Evolutionary conservation across 2,888 invertebrate species (phyloP).

Genomic region (Drosophila cracens): DNA sequence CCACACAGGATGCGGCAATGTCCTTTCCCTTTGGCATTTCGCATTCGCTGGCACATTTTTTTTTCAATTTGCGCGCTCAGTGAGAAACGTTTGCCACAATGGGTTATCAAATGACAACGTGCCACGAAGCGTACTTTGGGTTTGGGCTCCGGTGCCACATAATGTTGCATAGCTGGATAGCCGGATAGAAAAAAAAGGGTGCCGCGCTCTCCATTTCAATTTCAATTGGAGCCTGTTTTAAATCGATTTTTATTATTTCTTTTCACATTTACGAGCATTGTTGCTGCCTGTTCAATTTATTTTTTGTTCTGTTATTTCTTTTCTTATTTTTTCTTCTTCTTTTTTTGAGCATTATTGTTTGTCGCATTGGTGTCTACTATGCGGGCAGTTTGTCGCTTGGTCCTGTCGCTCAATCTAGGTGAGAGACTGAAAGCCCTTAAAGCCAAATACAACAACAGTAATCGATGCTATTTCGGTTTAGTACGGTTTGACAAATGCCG

Average conservation of each 20-base stretch:
- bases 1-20: conserved; percentile 33
- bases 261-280: conserved; percentile 40
- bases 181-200: conserved; percentile 24
- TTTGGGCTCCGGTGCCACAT: conserved; percentile 4
- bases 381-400: conserved; percentile 54
- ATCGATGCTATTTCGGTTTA: conserved; percentile 22
- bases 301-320: conserved; percentile 15
- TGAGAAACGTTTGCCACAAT: conserved; percentile 72
- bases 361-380: conserved; percentile 30
- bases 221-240: conserved; percentile 78
- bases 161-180: conserved; percentile 49
- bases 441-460: conserved; percentile 33
- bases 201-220: conserved; percentile 70
- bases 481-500: conserved; percentile 8
- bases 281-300: conserved; percentile 23
- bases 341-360: conserved; percentile 30
- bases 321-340: conserved; percentile 8
- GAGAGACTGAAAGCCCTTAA: conserved; percentile 39
- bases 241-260: conserved; percentile 78
- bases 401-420: conserved; percentile 40
- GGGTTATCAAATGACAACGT: conserved; percentile 81
- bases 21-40: conserved; percentile 60
- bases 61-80: conserved; percentile 70
- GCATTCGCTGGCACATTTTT: conserved; percentile 56
- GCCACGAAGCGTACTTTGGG: conserved; percentile 58